These are phyloP conservation scores for Virgularia gustaviana DNA, from an alignment of 92 coral and sea anemone species.

Conservation along the genomic window DNA sequence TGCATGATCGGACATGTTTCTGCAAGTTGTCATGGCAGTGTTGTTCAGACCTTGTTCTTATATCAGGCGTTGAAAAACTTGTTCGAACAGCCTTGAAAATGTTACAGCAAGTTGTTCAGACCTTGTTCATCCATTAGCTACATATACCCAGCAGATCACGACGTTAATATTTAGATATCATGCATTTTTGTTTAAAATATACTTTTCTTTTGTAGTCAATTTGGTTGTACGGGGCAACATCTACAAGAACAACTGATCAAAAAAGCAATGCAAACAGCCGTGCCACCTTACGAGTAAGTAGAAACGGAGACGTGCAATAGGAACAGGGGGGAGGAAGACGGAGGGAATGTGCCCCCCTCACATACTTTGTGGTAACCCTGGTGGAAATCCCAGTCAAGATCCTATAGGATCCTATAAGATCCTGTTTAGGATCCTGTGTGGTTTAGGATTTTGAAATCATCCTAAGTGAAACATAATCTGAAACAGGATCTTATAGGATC, in stretches of 20 bases:
- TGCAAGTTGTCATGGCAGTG: too few species aligned
- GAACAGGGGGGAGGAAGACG: too few species aligned
- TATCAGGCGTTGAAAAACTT: neutral
- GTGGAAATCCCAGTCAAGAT: too few species aligned
- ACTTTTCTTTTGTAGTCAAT: constrained; percentile 62
- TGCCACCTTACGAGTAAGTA: constrained; percentile 94
- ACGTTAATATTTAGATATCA: neutral
- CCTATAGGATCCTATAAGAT: too few species aligned
- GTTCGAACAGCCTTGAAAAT: neutral
- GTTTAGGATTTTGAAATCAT: too few species aligned
- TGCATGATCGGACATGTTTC: too few species aligned
- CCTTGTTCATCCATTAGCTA: neutral
- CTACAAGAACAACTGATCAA: constrained; percentile 75
- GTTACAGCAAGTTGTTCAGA: neutral
- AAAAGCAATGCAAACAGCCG: constrained; percentile 77
- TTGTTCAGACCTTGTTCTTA: too few species aligned
- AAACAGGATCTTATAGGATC: too few species aligned
- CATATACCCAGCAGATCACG: neutral
- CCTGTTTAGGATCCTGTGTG: too few species aligned
- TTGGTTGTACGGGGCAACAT: constrained; percentile 95
- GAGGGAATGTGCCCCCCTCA: too few species aligned
- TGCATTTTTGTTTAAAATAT: neutral
- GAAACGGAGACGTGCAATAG: neutral
- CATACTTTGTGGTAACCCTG: too few species aligned
- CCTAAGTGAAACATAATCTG: too few species aligned